phyloP scores from a whole-genome alignment of 2,113 vertebrate species.

The Lichenostomus cassidix region DNA sequence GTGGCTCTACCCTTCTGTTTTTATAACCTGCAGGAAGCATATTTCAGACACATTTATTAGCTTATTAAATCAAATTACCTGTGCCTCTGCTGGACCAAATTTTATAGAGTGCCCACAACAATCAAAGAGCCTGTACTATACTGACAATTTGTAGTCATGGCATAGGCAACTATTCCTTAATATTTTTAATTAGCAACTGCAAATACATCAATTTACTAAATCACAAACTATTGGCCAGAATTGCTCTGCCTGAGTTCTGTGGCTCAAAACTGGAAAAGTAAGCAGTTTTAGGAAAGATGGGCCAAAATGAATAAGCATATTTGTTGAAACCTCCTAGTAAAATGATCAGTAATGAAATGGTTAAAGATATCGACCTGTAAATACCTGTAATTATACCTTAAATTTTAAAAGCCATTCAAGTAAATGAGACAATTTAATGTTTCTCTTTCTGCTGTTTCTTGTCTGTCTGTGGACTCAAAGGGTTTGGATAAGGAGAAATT shows the following conservation, averaged over 20 bases:
- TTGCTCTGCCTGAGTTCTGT: neutral
- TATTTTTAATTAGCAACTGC: slow-evolving; percentile 45
- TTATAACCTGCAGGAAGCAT: slow-evolving; percentile 57
- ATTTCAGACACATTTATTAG: slow-evolving; percentile 67
- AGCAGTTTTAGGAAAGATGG: neutral
- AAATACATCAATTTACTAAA: slow-evolving; percentile 9
- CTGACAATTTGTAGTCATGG: slow-evolving; percentile 21
- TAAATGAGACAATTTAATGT: neutral
- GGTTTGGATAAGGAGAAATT: neutral
- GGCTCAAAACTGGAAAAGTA: neutral
- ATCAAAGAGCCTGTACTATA: slow-evolving; percentile 4
- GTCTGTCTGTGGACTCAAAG: neutral
- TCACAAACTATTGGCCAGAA: neutral
- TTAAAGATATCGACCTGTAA: neutral
- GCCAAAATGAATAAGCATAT: neutral
- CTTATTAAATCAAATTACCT: slow-evolving; percentile 67
- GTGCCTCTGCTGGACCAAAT: slow-evolving; percentile 32
- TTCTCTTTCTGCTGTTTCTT: neutral
- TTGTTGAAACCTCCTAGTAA: neutral
- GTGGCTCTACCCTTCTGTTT: slow-evolving; percentile 38
- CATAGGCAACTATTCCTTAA: slow-evolving; percentile 17
- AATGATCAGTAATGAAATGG: neutral
- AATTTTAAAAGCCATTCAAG: neutral
- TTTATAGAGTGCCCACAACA: slow-evolving; percentile 51
- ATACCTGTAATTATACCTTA: neutral